Evolutionary conservation across 2,888 invertebrate species (phyloP).

Genomic region (Junonia oenone): DNA sequence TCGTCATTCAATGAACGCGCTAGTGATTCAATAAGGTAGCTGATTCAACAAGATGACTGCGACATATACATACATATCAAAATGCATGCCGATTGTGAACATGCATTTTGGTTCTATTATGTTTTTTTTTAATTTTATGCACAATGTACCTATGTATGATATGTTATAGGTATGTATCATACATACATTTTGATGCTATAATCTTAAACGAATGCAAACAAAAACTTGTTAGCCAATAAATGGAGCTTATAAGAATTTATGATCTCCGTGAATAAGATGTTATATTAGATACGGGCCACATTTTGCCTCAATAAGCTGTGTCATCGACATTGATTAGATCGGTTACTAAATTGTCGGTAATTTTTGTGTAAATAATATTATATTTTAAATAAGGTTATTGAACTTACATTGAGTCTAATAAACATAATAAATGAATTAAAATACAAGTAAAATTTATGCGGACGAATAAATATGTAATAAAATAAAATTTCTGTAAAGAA

Average conservation of each 20-base stretch:
- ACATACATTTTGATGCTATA: too few species aligned
- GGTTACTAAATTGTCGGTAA: background rate
- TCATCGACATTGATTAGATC: background rate
- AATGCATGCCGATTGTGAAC: too few species aligned
- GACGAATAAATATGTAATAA: slow-evolving; percentile 11
- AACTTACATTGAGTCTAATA: background rate
- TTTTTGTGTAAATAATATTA: background rate
- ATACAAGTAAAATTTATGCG: background rate
- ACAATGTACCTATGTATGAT: too few species aligned
- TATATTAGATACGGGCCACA: background rate
- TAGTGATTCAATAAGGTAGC: too few species aligned
- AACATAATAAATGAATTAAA: background rate
- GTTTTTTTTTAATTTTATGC: too few species aligned
- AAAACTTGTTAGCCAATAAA: background rate
- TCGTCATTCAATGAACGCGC: too few species aligned
- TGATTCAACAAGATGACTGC: too few species aligned
- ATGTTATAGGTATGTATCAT: too few species aligned
- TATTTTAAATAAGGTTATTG: slow-evolving; percentile 7
- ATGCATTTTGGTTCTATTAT: too few species aligned
- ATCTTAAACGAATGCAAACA: background rate
- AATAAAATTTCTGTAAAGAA: background rate
- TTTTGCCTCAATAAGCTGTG: background rate
- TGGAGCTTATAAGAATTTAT: background rate
- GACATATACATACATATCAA: too few species aligned
- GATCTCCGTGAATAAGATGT: background rate